phyloP scores from a whole-genome alignment of 2,113 vertebrate species.

The Nothoprocta perdicaria region DNA sequence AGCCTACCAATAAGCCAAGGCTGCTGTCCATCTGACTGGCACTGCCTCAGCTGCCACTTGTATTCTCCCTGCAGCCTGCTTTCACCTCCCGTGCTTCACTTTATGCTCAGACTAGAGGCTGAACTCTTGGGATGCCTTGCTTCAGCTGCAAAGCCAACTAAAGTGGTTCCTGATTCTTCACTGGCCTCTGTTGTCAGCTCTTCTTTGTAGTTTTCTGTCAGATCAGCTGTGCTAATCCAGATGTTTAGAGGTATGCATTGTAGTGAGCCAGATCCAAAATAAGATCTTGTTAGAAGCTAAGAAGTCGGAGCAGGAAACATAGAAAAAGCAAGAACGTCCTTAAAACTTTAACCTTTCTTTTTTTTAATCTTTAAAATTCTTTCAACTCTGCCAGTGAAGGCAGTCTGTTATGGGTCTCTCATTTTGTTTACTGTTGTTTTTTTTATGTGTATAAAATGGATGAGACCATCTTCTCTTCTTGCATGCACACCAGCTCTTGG shows the following conservation, averaged over 20 bases:
- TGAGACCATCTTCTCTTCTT: background rate
- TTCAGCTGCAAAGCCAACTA: background rate
- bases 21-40: background rate
- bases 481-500: background rate
- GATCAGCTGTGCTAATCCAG: too few relatives aligned
- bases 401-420: background rate
- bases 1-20: background rate
- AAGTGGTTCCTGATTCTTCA: background rate
- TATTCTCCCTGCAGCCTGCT: background rate
- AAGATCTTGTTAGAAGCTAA: too few relatives aligned
- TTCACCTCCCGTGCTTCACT: fast-evolving
- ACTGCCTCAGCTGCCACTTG: background rate
- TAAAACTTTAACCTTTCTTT: background rate
- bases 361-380: background rate
- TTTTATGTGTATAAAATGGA: background rate
- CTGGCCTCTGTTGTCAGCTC: background rate
- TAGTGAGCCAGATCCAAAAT: background rate
- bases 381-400: background rate
- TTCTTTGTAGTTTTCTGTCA: background rate
- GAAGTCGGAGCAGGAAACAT: background rate
- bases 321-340: background rate
- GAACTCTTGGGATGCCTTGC: background rate
- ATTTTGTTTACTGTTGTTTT: background rate
- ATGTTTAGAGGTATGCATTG: background rate
- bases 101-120: background rate